Base-by-base conservation (phyloP, 2,113 vertebrate species). In the Barnardius zonarius region DNA sequence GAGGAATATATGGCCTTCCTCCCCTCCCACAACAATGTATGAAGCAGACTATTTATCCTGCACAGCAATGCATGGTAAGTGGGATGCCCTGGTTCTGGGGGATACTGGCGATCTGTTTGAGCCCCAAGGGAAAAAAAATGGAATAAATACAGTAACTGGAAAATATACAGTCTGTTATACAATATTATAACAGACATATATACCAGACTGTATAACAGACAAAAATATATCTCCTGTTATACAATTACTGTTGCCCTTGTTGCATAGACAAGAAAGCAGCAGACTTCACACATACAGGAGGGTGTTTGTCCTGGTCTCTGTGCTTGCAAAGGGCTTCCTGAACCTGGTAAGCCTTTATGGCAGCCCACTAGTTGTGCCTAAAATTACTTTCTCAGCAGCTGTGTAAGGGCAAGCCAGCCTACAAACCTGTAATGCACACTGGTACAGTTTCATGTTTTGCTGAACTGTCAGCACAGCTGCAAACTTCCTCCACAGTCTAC, bases 1-100 rank as follows among this genome's bases (percentile, higher is more conserved):
- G 9, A 46, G 46, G n/a, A 82, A 88, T 12, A 52, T 2, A 44
- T 1, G 15, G 31, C 25, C 31, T 52, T 49, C 48, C 17, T 31
- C 15, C 63, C 22, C 28, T 39, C 18, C 67, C 25, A 11, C 27
- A 0, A 2, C 44, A 59, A 3, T 0, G 1, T 8, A 46, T 10
- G 19, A 81, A n/a, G 46, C 52, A 28, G 52, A 39, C 30, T 27
- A 30, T 43, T 79, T 78, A 64, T 48, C 33, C 59, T 61, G 62
- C 73, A 48, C 1, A 46, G 55, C 68, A 68, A 41, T 30, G 48
- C 35, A 3, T 2, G 22, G 57, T 44, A 57, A 85, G 64, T 11
- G 30, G 39, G 46, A 67, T 92, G 69, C 31, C 33, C 83, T 76
- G 64, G 6, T 91, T 95, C 43, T 67, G 30, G 13, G 51, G 9